Evolutionary conservation across 2,888 invertebrate genomes (phyloP).

Genomic region (Drosophila barbarae): DNA sequence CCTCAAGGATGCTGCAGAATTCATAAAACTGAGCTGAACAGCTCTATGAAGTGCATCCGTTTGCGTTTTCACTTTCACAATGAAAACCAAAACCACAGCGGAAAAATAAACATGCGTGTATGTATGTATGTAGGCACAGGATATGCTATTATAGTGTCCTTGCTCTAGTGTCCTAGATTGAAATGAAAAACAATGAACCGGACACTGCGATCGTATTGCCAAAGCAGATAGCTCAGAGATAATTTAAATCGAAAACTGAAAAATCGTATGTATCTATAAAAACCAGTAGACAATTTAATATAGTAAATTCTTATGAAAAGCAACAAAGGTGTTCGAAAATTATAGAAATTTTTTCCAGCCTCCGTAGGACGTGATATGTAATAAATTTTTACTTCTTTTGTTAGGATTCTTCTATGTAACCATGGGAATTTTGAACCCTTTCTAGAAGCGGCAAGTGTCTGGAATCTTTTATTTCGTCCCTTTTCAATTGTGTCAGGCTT

Average conservation of each 20-base stretch:
- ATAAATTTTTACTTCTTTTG: constrained; percentile 48
- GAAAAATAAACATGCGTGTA: constrained; percentile 16
- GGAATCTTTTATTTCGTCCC: constrained; percentile 14
- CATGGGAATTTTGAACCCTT: constrained; percentile 22
- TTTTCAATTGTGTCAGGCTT: constrained; percentile 52
- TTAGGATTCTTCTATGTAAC: constrained; percentile 50
- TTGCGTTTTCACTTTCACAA: constrained; percentile 74
- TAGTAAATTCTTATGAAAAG: background rate
- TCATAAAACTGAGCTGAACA: constrained; percentile 20
- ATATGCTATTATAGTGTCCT: constrained; percentile 55
- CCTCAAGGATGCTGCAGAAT: constrained; percentile 40
- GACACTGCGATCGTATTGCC: constrained; percentile 75
- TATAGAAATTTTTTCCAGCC: constrained; percentile 31
- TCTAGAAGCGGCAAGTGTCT: constrained; percentile 31
- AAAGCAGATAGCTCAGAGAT: constrained; percentile 45
- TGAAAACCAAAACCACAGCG: constrained; percentile 71
- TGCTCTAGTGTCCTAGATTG: constrained; percentile 58
- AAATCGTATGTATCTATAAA: background rate
- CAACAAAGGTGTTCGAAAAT: background rate
- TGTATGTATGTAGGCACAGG: constrained; percentile 49
- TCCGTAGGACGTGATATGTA: constrained; percentile 12
- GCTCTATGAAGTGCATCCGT: constrained; percentile 64
- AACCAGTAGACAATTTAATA: background rate
- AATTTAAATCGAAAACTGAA: background rate
- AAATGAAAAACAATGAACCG: constrained; percentile 67